phyloP scores from a whole-genome alignment of 2,888 invertebrate species.

The Drosophila mimetica region DNA sequence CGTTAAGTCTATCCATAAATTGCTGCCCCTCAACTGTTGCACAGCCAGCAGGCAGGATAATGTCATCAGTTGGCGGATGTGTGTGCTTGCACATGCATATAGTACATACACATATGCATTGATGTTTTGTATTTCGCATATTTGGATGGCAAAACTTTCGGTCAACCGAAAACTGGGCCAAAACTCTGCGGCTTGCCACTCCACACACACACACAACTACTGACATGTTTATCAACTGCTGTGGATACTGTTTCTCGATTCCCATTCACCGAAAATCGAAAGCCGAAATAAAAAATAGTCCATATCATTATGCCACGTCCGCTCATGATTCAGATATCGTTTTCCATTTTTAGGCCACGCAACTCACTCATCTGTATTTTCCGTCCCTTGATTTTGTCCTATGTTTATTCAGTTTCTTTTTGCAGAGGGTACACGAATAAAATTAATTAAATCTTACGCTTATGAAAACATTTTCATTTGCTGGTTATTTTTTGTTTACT shows the following conservation, averaged over 20 bases:
- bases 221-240: constrained; percentile 41
- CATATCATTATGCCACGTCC: constrained; percentile 17
- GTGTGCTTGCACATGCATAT: not conserved
- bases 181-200: constrained; percentile 36
- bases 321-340: constrained; percentile 18
- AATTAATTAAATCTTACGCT: constrained; percentile 33
- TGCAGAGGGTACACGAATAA: constrained; percentile 2
- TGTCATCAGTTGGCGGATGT: constrained; percentile 25
- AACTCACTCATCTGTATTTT: constrained; percentile 13
- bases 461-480: constrained; percentile 38
- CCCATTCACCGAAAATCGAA: constrained; percentile 24
- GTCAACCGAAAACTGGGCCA: constrained; percentile 48
- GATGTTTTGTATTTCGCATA: constrained; percentile 34
- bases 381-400: constrained; percentile 9
- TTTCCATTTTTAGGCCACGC: not conserved
- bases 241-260: constrained; percentile 33
- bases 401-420: constrained; percentile 19
- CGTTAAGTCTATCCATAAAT: constrained; percentile 61
- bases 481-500: constrained; percentile 19
- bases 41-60: constrained; percentile 34
- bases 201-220: constrained; percentile 25
- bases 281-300: constrained; percentile 11
- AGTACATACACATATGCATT: not conserved
- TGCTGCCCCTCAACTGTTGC: constrained; percentile 51
- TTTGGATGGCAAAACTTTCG: constrained; percentile 38